Conservation (phyloP, 1,140 invertebrate species). For the Apis dorsata region DNA sequence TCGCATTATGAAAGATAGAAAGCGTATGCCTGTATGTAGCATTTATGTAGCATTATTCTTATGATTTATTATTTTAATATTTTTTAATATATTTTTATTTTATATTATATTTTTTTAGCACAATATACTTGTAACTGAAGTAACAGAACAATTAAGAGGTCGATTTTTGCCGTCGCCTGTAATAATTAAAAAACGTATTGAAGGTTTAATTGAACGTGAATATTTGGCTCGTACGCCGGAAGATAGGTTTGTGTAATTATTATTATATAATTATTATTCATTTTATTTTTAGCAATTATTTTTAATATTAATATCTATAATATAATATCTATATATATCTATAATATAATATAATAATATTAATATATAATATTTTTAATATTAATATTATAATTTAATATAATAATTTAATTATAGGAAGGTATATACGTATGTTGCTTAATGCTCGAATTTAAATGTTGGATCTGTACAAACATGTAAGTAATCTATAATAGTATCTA, state of each 20-base stretch:
- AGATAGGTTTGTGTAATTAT: conserved; percentile 85
- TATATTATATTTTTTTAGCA: conserved; percentile 82
- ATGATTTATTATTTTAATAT: not conserved
- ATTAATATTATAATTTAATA: too few relatives aligned
- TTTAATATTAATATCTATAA: not conserved
- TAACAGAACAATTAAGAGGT: conserved; percentile 97
- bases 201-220: conserved; percentile 99
- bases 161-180: conserved; percentile 98
- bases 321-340: too few relatives aligned
- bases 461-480: conserved; percentile 79
- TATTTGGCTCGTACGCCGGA: conserved; percentile 97
- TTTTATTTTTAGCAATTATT: conserved; percentile 9
- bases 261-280: not conserved
- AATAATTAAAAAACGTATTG: conserved; percentile 99
- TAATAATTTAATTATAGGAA: conserved; percentile 84
- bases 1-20: conserved; percentile 99
- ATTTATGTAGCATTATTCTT: not conserved
- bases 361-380: conserved; percentile 23
- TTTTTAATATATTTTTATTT: not conserved
- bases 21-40: conserved; percentile 90
- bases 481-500: conserved; percentile 69
- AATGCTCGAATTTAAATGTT: conserved; percentile 79
- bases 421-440: conserved; percentile 96
- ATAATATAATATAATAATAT: too few relatives aligned
- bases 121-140: conserved; percentile 97